Conservation (phyloP, 2,797 vertebrate species). For the Onychomys arenicola region DNA sequence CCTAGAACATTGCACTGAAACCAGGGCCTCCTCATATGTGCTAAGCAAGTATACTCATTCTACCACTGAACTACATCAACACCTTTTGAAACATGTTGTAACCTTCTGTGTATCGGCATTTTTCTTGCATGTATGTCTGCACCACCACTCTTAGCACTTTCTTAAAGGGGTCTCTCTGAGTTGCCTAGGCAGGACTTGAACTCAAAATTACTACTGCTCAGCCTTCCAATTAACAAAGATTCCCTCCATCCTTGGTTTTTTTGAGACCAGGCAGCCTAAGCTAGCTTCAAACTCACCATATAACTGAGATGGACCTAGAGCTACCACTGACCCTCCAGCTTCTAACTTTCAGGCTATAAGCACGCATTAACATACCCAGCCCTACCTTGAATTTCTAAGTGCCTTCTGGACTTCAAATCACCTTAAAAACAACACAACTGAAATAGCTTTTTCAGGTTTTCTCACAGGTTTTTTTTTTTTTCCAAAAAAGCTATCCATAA, state of each 20-base stretch:
- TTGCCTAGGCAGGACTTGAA: background rate
- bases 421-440: constrained; percentile 32
- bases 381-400: constrained; percentile 41
- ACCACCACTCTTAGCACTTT: background rate
- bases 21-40: background rate
- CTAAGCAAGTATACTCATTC: background rate
- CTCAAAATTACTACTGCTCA: background rate
- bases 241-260: background rate
- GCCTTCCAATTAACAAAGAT: background rate
- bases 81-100: background rate
- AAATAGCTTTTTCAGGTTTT: background rate
- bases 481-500: constrained; percentile 36
- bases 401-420: constrained; percentile 21
- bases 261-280: background rate
- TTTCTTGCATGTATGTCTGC: background rate
- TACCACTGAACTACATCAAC: background rate
- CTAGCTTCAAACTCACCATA: background rate
- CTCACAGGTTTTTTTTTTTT: constrained; percentile 10
- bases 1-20: background rate
- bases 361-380: background rate
- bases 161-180: background rate
- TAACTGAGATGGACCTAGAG: background rate
- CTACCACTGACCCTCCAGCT: background rate
- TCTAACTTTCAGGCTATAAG: background rate
- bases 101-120: background rate